Percentiles rank a stretch among this genome's conserved stretches.
These are phyloP conservation scores for Sturmia bella DNA, from an alignment of 2,888 invertebrate species.

Conservation along the genomic window DNA sequence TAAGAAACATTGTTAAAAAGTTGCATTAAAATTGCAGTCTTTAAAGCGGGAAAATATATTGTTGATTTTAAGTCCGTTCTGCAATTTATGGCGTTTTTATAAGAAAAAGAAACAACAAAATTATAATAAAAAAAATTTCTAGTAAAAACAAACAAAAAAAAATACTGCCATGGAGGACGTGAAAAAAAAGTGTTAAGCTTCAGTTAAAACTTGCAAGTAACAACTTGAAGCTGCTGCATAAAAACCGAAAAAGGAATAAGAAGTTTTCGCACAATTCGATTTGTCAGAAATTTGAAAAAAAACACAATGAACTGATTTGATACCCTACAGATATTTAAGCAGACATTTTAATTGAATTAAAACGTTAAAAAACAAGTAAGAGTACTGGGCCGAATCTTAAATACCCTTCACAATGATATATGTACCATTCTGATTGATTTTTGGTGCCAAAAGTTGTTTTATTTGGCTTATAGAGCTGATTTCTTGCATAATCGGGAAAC, in stretches of 20 bases:
- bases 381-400: no score
- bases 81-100: constrained; percentile 1
- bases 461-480: no score
- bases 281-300: neutral
- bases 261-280: constrained; percentile 9
- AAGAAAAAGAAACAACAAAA: neutral
- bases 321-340: no score
- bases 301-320: no score
- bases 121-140: constrained; percentile 1
- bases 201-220: constrained; percentile 31
- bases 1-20: constrained; percentile 14
- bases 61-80: neutral
- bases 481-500: no score
- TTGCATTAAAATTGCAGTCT: constrained; percentile 39
- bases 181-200: constrained; percentile 26
- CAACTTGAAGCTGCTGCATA: neutral
- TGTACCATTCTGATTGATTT: no score
- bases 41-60: constrained; percentile 21
- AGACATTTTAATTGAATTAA: no score
- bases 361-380: no score
- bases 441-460: no score
- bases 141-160: neutral
- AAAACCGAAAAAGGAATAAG: neutral
- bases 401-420: no score
- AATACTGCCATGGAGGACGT: neutral